Percentiles rank a stretch among this genome's conserved stretches.
phyloP scores from a whole-genome alignment of 2,888 invertebrate genomes.

The Cantharis flavilabris region DNA sequence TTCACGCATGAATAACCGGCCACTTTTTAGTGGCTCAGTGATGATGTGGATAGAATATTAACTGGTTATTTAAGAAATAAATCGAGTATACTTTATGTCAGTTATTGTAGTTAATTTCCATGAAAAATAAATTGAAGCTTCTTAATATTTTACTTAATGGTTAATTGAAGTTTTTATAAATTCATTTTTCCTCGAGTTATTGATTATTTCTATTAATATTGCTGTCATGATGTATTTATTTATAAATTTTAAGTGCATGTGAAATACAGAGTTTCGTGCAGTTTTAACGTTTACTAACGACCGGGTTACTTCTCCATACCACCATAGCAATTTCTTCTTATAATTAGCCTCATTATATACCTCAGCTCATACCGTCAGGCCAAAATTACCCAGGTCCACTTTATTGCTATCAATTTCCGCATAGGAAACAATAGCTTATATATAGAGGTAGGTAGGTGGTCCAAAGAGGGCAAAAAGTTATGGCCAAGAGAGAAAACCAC shows the following conservation, averaged over 20 bases:
- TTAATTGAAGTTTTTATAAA: neutral
- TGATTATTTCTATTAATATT: neutral
- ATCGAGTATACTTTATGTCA: constrained; percentile 28
- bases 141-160: neutral
- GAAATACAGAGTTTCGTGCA: neutral
- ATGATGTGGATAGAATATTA: constrained; percentile 34
- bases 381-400: neutral
- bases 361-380: neutral
- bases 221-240: neutral
- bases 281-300: neutral
- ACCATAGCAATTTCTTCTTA: neutral
- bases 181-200: neutral
- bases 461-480: constrained; percentile 24
- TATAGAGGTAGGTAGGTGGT: constrained; percentile 24
- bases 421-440: neutral
- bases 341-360: neutral
- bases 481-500: constrained; percentile 19
- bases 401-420: constrained; percentile 9
- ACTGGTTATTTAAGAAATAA: constrained; percentile 30
- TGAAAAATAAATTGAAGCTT: constrained; percentile 15
- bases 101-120: constrained; percentile 27
- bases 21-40: constrained; percentile 35
- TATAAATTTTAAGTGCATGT: neutral
- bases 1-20: constrained; percentile 41
- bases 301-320: neutral